Conservation (phyloP, 2,113 vertebrate species). For the Crotalus viridis region DNA sequence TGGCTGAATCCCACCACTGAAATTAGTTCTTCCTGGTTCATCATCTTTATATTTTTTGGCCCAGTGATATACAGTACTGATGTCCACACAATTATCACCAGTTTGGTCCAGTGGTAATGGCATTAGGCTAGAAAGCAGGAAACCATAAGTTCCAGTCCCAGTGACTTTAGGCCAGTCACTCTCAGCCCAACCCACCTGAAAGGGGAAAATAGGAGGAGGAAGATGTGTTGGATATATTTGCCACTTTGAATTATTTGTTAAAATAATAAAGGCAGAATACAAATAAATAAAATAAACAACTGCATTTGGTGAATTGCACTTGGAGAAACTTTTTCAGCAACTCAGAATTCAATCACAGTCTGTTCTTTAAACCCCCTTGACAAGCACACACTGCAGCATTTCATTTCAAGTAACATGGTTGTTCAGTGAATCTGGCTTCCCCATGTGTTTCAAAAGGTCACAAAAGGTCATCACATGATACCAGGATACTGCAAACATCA, state of each 20-base stretch:
- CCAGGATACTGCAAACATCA: not conserved
- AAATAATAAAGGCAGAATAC: not conserved
- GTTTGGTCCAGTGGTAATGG: not conserved
- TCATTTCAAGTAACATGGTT: not conserved
- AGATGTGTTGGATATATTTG: not conserved
- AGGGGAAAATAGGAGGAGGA: not conserved
- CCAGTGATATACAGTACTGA: not conserved
- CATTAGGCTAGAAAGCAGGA: not conserved
- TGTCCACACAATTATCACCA: not conserved
- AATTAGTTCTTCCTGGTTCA: not conserved
- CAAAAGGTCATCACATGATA: not conserved
- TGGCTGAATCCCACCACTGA: no score
- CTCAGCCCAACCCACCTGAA: not conserved
- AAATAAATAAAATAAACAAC: not conserved
- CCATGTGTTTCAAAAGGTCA: not conserved
- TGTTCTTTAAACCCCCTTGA: not conserved
- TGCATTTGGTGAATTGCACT: not conserved
- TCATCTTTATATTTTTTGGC: not conserved
- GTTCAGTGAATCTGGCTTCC: not conserved
- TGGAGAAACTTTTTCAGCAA: not conserved
- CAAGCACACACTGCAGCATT: not conserved
- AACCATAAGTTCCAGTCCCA: not conserved
- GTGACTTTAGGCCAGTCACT: not conserved
- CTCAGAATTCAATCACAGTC: not conserved
- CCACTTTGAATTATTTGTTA: not conserved